Percentiles rank a stretch among this genome's conserved stretches.
These are phyloP conservation scores for Tenebrosternarchus preto DNA, from an alignment of 2,113 vertebrate species.

Conservation along the genomic window DNA sequence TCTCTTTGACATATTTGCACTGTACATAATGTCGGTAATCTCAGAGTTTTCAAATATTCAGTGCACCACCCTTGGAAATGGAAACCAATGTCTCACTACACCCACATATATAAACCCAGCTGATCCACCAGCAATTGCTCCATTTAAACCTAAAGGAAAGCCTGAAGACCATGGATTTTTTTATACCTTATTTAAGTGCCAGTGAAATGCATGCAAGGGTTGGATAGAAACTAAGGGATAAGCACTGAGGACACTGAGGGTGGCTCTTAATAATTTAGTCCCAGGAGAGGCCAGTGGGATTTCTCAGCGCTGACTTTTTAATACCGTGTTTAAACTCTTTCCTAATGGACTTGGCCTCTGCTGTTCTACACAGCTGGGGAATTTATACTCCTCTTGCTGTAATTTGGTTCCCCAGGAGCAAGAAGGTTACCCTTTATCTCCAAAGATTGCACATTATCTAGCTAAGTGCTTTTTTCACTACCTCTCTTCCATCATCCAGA, in stretches of 20 bases:
- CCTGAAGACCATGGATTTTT: neutral
- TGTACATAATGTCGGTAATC: neutral
- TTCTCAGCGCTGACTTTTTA: slow-evolving; percentile 17
- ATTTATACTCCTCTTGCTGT: slow-evolving; percentile 56
- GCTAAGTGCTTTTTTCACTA: slow-evolving; percentile 69
- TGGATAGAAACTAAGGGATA: slow-evolving; percentile 10
- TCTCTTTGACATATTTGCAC: neutral
- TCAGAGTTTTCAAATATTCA: neutral
- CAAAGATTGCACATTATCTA: slow-evolving; percentile 68
- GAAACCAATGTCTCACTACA: too few relatives aligned
- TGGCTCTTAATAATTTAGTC: slow-evolving; percentile 26
- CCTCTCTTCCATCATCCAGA: slow-evolving; percentile 53
- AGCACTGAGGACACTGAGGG: neutral
- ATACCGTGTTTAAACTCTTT: slow-evolving; percentile 25
- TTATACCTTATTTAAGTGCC: neutral
- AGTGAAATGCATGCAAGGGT: neutral
- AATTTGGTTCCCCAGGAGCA: slow-evolving; percentile 61
- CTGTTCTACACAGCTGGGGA: slow-evolving; percentile 1
- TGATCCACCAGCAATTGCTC: neutral
- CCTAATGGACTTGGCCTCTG: slow-evolving; percentile 26
- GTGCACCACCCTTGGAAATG: too few relatives aligned
- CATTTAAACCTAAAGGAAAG: neutral
- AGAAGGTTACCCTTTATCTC: slow-evolving; percentile 71
- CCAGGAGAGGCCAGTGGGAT: slow-evolving; percentile 4
- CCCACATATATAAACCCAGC: too few relatives aligned